Evolutionary conservation across 2,888 invertebrate genomes (phyloP).

Genomic region (Cheilosia pagana): DNA sequence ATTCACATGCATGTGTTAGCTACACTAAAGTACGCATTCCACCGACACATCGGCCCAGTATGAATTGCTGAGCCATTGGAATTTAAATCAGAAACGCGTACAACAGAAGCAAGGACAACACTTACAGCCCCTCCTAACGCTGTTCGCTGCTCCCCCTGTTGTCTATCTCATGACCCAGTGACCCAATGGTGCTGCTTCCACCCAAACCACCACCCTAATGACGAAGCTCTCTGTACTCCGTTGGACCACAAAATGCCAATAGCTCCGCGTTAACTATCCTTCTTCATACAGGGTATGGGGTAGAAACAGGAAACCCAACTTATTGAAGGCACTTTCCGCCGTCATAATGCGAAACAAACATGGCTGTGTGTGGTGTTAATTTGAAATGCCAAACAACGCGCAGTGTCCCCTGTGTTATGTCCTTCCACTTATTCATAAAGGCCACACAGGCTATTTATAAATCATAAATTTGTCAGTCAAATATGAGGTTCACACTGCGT

Average conservation of each 20-base stretch:
- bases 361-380: constrained; percentile 32
- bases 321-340: constrained; percentile 31
- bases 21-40: constrained; percentile 14
- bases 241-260: constrained; percentile 31
- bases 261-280: constrained; percentile 18
- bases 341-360: constrained; percentile 18
- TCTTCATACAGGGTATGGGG: background rate
- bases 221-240: constrained; percentile 44
- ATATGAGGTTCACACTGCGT: constrained; percentile 4
- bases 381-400: constrained; percentile 24
- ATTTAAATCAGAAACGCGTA: constrained; percentile 37
- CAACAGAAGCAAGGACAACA: constrained; percentile 47
- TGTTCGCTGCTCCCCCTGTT: constrained; percentile 12
- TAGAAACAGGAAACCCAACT: background rate
- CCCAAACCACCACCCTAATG: constrained; percentile 30
- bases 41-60: background rate
- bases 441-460: constrained; percentile 45
- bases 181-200: constrained; percentile 41
- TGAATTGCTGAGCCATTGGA: constrained; percentile 16
- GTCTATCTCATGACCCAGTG: constrained; percentile 63
- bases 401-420: constrained; percentile 21
- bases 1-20: background rate
- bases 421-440: constrained; percentile 42
- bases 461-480: constrained; percentile 51
- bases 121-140: constrained; percentile 4